Evolutionary conservation across 2,888 invertebrate genomes (phyloP).

Genomic region (Hermaeophaga mercurialis): DNA sequence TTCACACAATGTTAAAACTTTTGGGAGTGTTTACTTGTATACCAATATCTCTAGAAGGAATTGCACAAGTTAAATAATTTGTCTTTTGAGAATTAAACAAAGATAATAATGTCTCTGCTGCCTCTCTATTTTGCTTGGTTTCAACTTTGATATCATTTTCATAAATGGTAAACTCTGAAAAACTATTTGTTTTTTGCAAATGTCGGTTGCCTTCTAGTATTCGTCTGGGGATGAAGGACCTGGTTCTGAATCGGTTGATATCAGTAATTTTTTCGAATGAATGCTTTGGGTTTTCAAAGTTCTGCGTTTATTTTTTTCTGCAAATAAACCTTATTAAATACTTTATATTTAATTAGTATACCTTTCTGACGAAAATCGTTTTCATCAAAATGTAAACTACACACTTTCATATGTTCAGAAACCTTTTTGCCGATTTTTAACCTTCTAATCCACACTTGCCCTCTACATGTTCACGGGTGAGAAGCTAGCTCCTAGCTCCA

Average conservation of each 20-base stretch:
- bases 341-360: background rate
- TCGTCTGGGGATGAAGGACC: no score
- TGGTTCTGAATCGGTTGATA: no score
- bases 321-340: background rate
- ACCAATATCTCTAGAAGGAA: background rate
- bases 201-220: no score
- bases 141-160: background rate
- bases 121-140: background rate
- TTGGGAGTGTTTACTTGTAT: background rate
- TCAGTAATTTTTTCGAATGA: no score
- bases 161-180: no score
- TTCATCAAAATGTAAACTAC: slow-evolving; percentile 11
- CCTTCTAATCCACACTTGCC: slow-evolving; percentile 5
- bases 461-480: no score
- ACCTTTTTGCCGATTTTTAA: slow-evolving; percentile 14
- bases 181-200: background rate
- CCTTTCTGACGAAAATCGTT: slow-evolving; percentile 4
- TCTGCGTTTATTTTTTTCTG: background rate
- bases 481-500: no score
- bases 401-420: slow-evolving; percentile 8
- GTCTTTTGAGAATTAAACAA: background rate
- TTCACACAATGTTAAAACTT: background rate
- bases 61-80: background rate
- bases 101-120: background rate
- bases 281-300: no score